phyloP scores from a whole-genome alignment of 2,797 vertebrate genomes.

The Manis crassicaudata region DNA sequence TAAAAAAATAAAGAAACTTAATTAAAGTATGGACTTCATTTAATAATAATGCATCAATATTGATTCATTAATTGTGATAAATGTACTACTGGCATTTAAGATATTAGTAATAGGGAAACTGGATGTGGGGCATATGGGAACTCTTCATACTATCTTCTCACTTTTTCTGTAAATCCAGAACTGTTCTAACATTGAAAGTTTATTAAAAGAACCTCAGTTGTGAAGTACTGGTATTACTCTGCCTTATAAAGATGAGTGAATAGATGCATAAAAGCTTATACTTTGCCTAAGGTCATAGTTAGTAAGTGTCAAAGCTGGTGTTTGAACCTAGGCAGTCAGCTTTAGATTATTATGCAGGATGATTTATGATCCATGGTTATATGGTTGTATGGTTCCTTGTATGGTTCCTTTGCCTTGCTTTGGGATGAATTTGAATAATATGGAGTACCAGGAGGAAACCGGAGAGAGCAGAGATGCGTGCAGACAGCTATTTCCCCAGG shows the following conservation, averaged over 20 bases:
- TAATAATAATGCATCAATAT: background rate
- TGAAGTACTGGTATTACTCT: background rate
- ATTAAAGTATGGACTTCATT: background rate
- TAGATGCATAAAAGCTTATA: background rate
- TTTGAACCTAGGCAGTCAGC: background rate
- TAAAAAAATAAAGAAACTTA: slow-evolving; percentile 35
- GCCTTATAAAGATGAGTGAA: slow-evolving; percentile 6
- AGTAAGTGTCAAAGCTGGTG: background rate
- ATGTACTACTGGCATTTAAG: background rate
- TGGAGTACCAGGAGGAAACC: rapidly evolving
- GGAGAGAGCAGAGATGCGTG: rapidly evolving
- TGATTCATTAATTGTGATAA: slow-evolving; percentile 17
- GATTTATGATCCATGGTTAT: background rate
- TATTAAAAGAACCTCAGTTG: slow-evolving; percentile 25
- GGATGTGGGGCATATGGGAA: background rate
- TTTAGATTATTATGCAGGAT: background rate
- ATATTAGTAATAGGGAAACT: background rate
- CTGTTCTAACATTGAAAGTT: background rate
- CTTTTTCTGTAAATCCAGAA: background rate
- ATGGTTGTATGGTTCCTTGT: no score
- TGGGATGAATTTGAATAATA: background rate
- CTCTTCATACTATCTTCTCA: background rate
- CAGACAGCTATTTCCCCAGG: rapidly evolving
- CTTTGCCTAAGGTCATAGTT: background rate
- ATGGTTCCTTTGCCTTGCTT: background rate